phyloP scores from a whole-genome alignment of 1,140 invertebrate species.

The Heterodera carotae region DNA sequence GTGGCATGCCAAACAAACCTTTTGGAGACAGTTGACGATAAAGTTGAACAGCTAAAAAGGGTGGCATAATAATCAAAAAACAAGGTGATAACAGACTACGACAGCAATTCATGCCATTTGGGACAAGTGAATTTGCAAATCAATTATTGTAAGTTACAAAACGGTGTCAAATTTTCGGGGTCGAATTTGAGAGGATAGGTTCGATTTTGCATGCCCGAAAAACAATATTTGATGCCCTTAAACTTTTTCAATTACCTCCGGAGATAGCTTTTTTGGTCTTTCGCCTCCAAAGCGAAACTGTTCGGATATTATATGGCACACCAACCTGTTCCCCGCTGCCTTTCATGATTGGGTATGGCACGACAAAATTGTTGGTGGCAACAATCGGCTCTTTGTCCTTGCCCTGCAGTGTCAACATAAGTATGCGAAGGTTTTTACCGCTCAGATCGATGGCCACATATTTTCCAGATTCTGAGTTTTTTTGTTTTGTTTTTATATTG shows the following conservation, averaged over 20 bases:
- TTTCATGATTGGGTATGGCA: conserved; percentile 62
- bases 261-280: too few species aligned
- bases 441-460: conserved; percentile 65
- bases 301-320: too few species aligned
- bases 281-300: too few species aligned
- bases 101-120: too few species aligned
- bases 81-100: conserved; percentile 24
- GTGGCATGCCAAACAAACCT: conserved; percentile 44
- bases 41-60: conserved; percentile 64
- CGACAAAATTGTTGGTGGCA: conserved; percentile 59
- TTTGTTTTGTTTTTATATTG: too few species aligned
- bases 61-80: conserved; percentile 26
- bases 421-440: conserved; percentile 63
- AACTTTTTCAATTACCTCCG: too few species aligned
- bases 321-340: conserved; percentile 63
- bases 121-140: too few species aligned
- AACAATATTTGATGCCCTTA: too few species aligned
- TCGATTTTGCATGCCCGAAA: too few species aligned
- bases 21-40: conserved; percentile 65
- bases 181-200: too few species aligned
- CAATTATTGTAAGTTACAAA: too few species aligned
- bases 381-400: conserved; percentile 47
- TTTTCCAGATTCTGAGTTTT: conserved; percentile 62
- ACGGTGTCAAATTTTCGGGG: too few species aligned
- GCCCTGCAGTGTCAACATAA: conserved; percentile 55